Evolutionary conservation across 2,888 invertebrate species (phyloP).

Genomic region (Ornithoptera alexandrae): DNA sequence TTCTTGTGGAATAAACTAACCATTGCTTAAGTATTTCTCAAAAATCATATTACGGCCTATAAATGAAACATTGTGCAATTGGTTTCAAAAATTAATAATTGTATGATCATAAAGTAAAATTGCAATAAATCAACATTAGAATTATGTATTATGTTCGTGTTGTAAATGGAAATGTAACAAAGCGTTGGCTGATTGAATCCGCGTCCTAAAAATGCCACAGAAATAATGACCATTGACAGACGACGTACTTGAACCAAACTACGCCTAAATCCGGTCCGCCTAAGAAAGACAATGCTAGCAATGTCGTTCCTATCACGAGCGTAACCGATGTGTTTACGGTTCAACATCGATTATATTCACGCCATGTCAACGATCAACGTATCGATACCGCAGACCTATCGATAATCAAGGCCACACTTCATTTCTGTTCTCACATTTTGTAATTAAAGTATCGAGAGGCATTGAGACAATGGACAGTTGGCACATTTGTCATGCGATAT

Average conservation of each 20-base stretch:
- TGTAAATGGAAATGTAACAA: not conserved
- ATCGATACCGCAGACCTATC: slow-evolving; percentile 50
- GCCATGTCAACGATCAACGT: slow-evolving; percentile 49
- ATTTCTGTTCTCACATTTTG: slow-evolving; percentile 42
- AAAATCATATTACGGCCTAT: too few species aligned
- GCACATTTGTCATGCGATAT: slow-evolving; percentile 41
- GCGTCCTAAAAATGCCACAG: slow-evolving; percentile 17
- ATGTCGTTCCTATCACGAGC: slow-evolving; percentile 69
- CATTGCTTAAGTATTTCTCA: too few species aligned
- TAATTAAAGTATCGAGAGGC: slow-evolving; percentile 32
- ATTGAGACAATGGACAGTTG: slow-evolving; percentile 29
- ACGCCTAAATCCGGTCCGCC: slow-evolving; percentile 64
- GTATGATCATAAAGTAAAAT: not conserved
- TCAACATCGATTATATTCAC: slow-evolving; percentile 48
- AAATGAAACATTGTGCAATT: not conserved
- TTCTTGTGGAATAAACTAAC: too few species aligned
- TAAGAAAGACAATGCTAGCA: slow-evolving; percentile 63
- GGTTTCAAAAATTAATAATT: not conserved
- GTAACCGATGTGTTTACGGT: slow-evolving; percentile 56
- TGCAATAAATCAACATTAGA: not conserved
- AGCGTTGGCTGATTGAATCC: not conserved
- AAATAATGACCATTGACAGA: slow-evolving; percentile 12
- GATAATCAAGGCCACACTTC: slow-evolving; percentile 46
- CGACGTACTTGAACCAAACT: slow-evolving; percentile 66
- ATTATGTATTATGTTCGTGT: not conserved